A percentile compares a stretch with the other conserved stretches of the same genome.
These are phyloP conservation scores for Brachylomia viminalis DNA, from an alignment of 2,888 invertebrate genomes.

Conservation along the genomic window DNA sequence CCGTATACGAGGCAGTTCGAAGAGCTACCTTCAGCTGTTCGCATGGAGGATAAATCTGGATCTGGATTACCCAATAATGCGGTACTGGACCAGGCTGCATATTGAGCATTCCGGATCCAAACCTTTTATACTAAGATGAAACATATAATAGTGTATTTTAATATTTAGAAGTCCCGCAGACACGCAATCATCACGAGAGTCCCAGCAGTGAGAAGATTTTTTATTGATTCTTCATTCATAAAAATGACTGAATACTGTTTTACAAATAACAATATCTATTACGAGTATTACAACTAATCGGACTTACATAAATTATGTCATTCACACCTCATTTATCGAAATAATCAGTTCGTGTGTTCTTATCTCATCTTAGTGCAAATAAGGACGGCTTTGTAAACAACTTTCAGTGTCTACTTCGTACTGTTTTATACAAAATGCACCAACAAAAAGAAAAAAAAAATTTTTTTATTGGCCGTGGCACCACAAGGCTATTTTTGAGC, in stretches of 20 bases:
- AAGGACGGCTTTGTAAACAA: slow-evolving; percentile 47
- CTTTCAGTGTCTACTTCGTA: slow-evolving; percentile 2
- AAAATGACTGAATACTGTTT: not conserved
- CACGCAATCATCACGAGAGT: too few species aligned
- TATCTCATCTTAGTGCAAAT: slow-evolving; percentile 39
- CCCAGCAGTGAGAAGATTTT: not conserved
- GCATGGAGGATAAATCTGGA: too few species aligned
- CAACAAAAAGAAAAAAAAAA: too few species aligned
- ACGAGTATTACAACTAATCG: not conserved
- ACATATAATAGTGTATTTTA: too few species aligned
- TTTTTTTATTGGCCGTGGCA: not conserved
- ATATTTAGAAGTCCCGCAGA: too few species aligned
- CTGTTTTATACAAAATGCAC: slow-evolving; percentile 40
- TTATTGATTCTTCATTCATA: not conserved
- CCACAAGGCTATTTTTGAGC: too few species aligned
- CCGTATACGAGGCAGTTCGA: too few species aligned
- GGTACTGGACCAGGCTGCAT: too few species aligned
- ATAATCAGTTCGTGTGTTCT: slow-evolving; percentile 41
- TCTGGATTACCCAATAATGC: too few species aligned
- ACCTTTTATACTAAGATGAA: too few species aligned
- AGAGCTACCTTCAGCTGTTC: too few species aligned
- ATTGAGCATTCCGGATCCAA: too few species aligned
- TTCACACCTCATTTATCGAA: slow-evolving; percentile 32
- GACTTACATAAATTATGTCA: not conserved
- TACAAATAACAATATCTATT: slow-evolving; percentile 11